Conservation (phyloP, 2,888 invertebrate species). For the Oscheius onirici region DNA sequence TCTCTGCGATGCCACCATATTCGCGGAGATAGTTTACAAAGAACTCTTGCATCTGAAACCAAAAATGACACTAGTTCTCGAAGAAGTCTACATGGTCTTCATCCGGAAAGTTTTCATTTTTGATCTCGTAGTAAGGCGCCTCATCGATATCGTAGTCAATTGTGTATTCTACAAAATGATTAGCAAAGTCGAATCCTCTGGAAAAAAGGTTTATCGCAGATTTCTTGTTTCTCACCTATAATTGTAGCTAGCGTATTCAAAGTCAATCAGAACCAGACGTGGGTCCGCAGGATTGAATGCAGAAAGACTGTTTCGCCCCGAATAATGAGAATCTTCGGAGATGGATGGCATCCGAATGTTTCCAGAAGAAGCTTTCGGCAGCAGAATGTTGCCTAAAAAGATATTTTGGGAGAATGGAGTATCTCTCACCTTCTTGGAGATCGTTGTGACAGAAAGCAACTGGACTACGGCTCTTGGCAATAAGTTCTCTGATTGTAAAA, state of each 20-base stretch:
- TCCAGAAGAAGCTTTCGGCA: conserved; percentile 71
- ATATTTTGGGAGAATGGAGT: not conserved
- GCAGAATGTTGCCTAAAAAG: conserved; percentile 71
- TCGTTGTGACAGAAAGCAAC: conserved; percentile 77
- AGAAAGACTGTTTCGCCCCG: conserved; percentile 56
- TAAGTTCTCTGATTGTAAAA: conserved; percentile 48
- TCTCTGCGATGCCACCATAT: conserved; percentile 48
- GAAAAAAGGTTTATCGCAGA: conserved; percentile 4
- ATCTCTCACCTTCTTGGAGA: conserved; percentile 71
- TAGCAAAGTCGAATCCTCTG: conserved; percentile 89
- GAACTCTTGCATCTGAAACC: conserved; percentile 55
- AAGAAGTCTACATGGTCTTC: conserved; percentile 39
- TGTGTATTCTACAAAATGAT: conserved; percentile 90
- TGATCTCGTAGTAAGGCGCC: conserved; percentile 82
- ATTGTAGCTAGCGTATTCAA: conserved; percentile 94
- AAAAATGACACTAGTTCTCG: not conserved
- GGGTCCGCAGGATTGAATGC: conserved; percentile 69
- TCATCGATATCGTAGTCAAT: conserved; percentile 85
- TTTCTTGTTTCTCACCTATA: conserved; percentile 75
- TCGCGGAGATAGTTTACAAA: conserved; percentile 58
- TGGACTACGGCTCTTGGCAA: conserved; percentile 77
- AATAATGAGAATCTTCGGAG: conserved; percentile 52
- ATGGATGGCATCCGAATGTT: conserved; percentile 67
- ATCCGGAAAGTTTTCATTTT: conserved; percentile 45
- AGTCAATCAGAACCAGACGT: conserved; percentile 84